These are phyloP conservation scores for Phaenicophaeus curvirostris DNA, from an alignment of 2,797 vertebrate genomes.

Conservation along the genomic window DNA sequence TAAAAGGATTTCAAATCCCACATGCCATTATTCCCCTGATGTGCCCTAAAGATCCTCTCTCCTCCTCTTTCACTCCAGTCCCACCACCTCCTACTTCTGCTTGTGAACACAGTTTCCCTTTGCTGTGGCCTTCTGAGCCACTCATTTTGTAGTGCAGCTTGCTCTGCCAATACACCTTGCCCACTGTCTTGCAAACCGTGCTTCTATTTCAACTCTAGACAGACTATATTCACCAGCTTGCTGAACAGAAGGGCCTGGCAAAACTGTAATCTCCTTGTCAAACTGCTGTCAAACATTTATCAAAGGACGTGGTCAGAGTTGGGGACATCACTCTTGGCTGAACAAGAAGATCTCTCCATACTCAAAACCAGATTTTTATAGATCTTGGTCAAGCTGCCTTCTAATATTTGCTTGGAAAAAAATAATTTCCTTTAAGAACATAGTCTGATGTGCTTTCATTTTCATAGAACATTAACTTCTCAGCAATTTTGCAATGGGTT, in stretches of 20 bases:
- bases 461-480: neutral
- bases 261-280: neutral
- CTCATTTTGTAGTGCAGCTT: accelerated
- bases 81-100: neutral
- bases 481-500: neutral
- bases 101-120: neutral
- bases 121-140: neutral
- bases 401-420: neutral
- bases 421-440: neutral
- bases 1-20: neutral
- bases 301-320: neutral
- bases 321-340: neutral
- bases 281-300: neutral
- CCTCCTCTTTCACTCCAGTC: neutral
- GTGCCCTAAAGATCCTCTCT: neutral
- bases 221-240: neutral
- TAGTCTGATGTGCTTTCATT: neutral
- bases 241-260: neutral
- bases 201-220: neutral
- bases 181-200: neutral
- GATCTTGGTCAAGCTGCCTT: neutral
- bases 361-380: neutral
- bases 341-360: neutral
- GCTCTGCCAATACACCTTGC: neutral
- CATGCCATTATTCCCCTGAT: neutral